Evolutionary conservation across 2,797 vertebrate species (phyloP).

Genomic region (Myotis findleyi): DNA sequence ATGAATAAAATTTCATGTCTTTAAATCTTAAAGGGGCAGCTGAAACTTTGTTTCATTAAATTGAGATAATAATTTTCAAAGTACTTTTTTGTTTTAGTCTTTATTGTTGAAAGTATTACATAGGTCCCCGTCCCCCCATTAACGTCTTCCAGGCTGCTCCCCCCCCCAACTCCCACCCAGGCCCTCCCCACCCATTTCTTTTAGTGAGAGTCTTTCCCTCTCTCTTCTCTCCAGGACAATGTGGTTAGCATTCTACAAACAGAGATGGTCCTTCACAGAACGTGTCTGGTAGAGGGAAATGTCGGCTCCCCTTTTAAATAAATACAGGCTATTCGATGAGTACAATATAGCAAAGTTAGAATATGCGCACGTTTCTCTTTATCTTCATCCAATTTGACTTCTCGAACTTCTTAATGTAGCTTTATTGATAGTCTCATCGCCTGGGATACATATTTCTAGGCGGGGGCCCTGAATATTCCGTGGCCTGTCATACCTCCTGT

Average conservation of each 20-base stretch:
- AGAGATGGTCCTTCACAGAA: background rate
- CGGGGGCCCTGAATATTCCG: conserved; percentile 21
- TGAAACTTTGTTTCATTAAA: background rate
- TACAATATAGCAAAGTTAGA: background rate
- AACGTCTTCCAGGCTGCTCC: too few species aligned
- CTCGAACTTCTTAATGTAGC: background rate
- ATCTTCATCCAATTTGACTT: conserved; percentile 4
- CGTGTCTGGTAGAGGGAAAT: background rate
- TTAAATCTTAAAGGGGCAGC: background rate
- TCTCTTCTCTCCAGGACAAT: background rate
- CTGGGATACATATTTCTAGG: background rate
- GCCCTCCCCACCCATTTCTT: background rate
- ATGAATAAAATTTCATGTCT: conserved; percentile 22
- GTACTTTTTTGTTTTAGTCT: too few species aligned
- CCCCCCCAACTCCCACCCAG: too few species aligned
- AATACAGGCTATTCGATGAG: background rate
- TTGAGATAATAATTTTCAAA: background rate
- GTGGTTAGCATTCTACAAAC: background rate
- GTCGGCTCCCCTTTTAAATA: background rate
- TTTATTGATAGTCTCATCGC: conserved; percentile 49
- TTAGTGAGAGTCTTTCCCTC: background rate
- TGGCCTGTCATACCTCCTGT: background rate
- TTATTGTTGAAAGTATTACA: too few species aligned
- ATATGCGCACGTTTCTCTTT: background rate
- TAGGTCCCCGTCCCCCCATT: too few species aligned